Evolutionary conservation across 2,797 vertebrate genomes (phyloP).

Genomic region (Malurus leucopterus): DNA sequence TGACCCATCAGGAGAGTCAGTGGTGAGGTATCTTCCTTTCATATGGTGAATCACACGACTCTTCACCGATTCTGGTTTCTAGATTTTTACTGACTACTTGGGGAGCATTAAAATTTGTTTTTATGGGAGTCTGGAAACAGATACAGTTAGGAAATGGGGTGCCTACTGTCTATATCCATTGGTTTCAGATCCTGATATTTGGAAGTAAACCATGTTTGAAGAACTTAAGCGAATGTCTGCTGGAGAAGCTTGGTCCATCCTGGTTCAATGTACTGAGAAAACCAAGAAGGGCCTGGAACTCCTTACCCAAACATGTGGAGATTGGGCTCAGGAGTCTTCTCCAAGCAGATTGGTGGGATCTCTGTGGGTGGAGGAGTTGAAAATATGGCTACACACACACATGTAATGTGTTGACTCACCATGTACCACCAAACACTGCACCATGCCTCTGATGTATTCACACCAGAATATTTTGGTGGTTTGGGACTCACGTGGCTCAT

Average conservation of each 20-base stretch:
- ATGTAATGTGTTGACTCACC: background rate
- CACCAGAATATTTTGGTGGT: background rate
- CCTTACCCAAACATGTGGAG: background rate
- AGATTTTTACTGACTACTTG: background rate
- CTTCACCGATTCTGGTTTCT: background rate
- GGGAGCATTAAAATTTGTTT: background rate
- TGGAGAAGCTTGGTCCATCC: background rate
- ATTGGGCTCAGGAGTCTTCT: background rate
- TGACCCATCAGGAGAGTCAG: background rate
- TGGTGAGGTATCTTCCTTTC: background rate
- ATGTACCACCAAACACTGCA: background rate
- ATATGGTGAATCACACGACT: background rate
- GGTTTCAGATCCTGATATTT: background rate
- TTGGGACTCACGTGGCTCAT: fast-evolving
- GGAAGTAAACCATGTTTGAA: background rate
- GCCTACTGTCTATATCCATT: background rate
- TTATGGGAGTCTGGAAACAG: background rate
- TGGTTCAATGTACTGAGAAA: background rate
- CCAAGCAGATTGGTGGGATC: background rate
- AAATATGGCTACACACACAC: background rate
- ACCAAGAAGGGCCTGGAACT: background rate
- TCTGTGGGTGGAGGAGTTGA: background rate
- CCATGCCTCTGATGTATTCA: background rate
- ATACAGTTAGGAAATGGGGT: background rate
- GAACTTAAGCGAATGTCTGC: background rate